phyloP scores from a whole-genome alignment of 30 jellyfish, hydroid and myxozoan species.

The Catostylus mosaicus region DNA sequence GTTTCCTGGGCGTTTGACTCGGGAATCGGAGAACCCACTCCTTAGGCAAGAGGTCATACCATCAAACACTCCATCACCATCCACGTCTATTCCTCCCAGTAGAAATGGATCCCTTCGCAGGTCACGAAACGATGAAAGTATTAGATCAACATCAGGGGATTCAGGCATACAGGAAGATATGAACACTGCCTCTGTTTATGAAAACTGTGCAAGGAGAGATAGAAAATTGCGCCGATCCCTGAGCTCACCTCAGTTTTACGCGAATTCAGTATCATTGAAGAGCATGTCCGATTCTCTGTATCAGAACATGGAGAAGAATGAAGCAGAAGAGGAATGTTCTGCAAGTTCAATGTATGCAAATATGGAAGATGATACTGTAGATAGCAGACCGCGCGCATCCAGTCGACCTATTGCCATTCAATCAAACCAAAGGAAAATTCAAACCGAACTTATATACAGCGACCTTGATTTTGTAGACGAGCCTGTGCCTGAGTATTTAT shows the following conservation, averaged over 20 bases:
- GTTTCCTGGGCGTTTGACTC: constrained; percentile 74
- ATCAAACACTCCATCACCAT: constrained; percentile 64
- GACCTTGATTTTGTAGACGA: constrained; percentile 68
- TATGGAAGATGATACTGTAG: constrained; percentile 37
- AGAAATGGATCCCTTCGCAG: constrained; percentile 40
- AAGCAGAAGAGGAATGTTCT: background rate
- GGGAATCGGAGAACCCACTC: constrained; percentile 93
- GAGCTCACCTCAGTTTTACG: constrained; percentile 62
- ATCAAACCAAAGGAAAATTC: constrained; percentile 22
- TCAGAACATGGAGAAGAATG: constrained; percentile 59
- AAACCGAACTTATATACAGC: constrained; percentile 69
- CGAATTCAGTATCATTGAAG: constrained; percentile 28
- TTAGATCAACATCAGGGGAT: constrained; percentile 62
- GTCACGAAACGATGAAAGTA: constrained; percentile 28
- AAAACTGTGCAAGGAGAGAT: constrained; percentile 35
- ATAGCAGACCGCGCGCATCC: constrained; percentile 56
- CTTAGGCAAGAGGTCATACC: constrained; percentile 81
- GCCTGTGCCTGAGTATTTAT: constrained; percentile 45
- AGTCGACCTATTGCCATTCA: constrained; percentile 71
- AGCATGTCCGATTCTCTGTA: constrained; percentile 18
- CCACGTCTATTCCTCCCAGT: constrained; percentile 51
- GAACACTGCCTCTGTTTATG: constrained; percentile 29
- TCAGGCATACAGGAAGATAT: constrained; percentile 76
- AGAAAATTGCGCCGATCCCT: constrained; percentile 24
- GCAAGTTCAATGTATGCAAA: constrained; percentile 66